These are phyloP conservation scores for Nomada goodeniana DNA, from an alignment of 2,888 invertebrate species.

Conservation along the genomic window DNA sequence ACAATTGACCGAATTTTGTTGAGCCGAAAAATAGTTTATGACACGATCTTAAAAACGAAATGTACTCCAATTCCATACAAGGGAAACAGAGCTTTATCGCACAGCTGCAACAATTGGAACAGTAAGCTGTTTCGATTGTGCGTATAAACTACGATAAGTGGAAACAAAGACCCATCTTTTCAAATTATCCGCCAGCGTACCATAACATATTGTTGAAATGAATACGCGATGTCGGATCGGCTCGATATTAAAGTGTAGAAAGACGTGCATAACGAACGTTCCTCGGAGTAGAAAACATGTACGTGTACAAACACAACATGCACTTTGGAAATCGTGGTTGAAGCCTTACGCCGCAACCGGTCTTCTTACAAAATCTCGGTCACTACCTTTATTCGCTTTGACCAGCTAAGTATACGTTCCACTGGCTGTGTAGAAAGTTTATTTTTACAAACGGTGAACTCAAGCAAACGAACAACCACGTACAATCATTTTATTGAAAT, in stretches of 20 bases:
- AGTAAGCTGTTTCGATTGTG: constrained; percentile 5
- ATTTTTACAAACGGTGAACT: neutral
- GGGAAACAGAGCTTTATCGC: constrained; percentile 44
- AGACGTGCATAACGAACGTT: neutral
- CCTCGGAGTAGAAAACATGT: neutral
- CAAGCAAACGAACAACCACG: neutral
- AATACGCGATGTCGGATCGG: neutral
- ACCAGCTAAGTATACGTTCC: constrained; percentile 7
- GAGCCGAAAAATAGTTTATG: neutral
- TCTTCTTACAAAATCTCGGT: constrained; percentile 71
- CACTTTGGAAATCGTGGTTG: constrained; percentile 19
- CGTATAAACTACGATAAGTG: constrained; percentile 46
- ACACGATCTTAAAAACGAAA: neutral
- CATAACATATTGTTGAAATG: neutral
- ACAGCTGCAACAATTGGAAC: constrained; percentile 33
- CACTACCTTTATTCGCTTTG: constrained; percentile 48
- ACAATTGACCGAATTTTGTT: too few relatives aligned
- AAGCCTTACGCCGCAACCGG: constrained; percentile 49
- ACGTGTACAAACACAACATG: neutral
- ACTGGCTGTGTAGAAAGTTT: constrained; percentile 32
- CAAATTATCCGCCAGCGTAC: neutral
- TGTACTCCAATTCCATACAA: neutral
- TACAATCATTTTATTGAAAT: neutral
- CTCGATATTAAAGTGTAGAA: neutral
- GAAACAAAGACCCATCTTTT: constrained; percentile 56